phyloP scores from a whole-genome alignment of 2,113 vertebrate genomes.

The Phasianus colchicus region DNA sequence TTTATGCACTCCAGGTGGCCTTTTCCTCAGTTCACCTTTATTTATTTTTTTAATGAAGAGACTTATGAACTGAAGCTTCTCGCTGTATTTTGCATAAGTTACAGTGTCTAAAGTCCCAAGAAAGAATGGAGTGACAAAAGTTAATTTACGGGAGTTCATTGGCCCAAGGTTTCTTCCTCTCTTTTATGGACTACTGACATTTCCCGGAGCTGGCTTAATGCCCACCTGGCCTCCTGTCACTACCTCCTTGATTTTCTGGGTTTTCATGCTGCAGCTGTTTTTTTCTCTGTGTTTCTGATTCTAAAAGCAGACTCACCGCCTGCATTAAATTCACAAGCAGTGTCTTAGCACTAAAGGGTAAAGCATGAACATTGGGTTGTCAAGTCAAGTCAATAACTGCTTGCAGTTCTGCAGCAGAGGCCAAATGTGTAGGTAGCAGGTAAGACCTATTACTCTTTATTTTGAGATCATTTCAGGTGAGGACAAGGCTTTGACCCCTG shows the following conservation, averaged over 20 bases:
- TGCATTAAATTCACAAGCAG: conserved; percentile 15
- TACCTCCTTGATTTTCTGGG: not conserved
- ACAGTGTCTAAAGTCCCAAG: not conserved
- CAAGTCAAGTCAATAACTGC: conserved; percentile 43
- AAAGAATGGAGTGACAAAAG: not conserved
- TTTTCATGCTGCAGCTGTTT: not conserved
- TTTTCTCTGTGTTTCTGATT: not conserved
- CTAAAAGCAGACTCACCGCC: not conserved
- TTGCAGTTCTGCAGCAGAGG: conserved; percentile 18
- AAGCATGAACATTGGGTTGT: not conserved
- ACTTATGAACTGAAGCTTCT: not conserved
- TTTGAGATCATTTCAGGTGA: not conserved
- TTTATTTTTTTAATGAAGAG: not conserved
- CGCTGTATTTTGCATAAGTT: not conserved
- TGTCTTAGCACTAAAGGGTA: not conserved
- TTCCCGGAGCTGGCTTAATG: not conserved
- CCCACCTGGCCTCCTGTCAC: not conserved
- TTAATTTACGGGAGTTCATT: conserved; percentile 13
- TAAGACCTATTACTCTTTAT: not conserved
- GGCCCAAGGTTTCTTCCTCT: not conserved
- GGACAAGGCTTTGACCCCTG: not conserved
- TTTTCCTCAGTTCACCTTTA: not conserved
- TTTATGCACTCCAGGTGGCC: fast-evolving
- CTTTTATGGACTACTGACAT: not conserved
- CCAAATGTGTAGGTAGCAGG: not conserved